A percentile compares a stretch with the other conserved stretches of the same genome.
These are phyloP conservation scores for Platycheirus rosarum DNA, from an alignment of 2,888 invertebrate genomes.

Conservation along the genomic window DNA sequence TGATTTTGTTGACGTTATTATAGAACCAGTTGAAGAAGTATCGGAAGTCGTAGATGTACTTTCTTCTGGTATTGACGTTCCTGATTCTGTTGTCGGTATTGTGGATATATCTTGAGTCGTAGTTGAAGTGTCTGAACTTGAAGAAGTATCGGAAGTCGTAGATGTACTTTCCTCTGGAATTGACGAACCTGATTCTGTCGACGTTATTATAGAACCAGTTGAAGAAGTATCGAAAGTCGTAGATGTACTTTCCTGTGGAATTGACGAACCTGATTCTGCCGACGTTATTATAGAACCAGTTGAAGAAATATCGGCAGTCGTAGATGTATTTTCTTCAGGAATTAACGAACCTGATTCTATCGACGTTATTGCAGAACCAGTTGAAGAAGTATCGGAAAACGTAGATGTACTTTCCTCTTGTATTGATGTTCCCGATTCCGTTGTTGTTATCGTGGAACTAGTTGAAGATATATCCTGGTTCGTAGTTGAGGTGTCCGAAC, in stretches of 20 bases:
- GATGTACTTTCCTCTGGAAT: neutral
- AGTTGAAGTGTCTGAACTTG: neutral
- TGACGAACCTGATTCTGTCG: too few species aligned
- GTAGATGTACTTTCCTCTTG: too few species aligned
- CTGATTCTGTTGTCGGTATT: neutral
- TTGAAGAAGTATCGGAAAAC: too few species aligned
- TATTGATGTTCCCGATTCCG: too few species aligned
- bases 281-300: neutral
- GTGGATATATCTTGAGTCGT: neutral
- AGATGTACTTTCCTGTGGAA: neutral
- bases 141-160: neutral
- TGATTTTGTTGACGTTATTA: neutral
- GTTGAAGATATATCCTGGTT: too few species aligned
- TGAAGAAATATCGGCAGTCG: neutral
- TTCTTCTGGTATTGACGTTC: neutral
- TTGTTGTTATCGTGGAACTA: too few species aligned
- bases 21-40: neutral
- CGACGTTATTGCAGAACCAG: neutral
- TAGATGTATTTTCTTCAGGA: neutral
- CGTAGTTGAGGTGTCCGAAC: too few species aligned
- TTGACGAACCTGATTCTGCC: neutral
- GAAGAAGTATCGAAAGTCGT: neutral
- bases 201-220: neutral
- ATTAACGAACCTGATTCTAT: neutral
- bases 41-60: neutral